Conservation (phyloP, 2,797 vertebrate species). For the Antrozous pallidus region DNA sequence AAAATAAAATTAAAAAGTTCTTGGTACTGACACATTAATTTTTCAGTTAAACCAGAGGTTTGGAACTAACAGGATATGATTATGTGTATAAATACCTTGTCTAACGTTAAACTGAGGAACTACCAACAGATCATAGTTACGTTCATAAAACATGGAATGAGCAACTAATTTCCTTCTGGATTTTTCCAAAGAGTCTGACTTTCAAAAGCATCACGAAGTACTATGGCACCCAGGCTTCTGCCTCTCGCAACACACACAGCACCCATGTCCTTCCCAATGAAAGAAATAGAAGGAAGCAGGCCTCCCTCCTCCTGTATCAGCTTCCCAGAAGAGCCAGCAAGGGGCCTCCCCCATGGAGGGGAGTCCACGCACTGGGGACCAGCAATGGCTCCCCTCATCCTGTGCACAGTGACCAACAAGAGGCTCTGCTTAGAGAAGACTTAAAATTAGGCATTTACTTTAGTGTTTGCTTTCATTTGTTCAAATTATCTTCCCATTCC, state of each 20-base stretch:
- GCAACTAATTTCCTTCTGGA: background rate
- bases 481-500: background rate
- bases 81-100: background rate
- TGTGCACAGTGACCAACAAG: background rate
- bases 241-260: background rate
- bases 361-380: rapidly evolving
- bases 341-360: rapidly evolving
- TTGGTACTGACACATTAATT: background rate
- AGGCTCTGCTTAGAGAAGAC: background rate
- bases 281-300: background rate
- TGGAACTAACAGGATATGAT: background rate
- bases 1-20: background rate
- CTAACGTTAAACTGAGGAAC: background rate
- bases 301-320: background rate
- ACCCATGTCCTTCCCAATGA: background rate
- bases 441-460: background rate
- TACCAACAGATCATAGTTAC: background rate
- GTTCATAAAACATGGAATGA: background rate
- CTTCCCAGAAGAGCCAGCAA: background rate
- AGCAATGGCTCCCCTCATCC: rapidly evolving
- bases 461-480: background rate
- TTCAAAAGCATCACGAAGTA: background rate
- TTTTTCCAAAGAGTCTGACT: background rate
- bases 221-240: background rate
- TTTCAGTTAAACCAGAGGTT: background rate